phyloP scores from a whole-genome alignment of 2,888 invertebrate genomes.

The Pachymerium ferrugineum region DNA sequence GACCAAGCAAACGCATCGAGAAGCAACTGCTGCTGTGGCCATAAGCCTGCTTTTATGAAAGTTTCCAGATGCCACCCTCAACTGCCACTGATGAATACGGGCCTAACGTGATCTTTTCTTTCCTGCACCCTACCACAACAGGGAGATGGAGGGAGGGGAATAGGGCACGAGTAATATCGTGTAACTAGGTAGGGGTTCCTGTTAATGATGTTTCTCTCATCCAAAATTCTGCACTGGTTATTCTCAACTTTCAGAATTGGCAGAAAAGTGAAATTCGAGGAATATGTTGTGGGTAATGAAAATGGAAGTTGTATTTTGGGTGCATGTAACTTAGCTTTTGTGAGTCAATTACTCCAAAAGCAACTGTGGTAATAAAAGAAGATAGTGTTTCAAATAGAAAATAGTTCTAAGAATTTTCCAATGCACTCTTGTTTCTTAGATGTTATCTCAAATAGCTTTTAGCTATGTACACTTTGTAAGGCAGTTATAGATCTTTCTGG shows the following conservation, averaged over 20 bases:
- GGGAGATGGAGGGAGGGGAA: too few relatives aligned
- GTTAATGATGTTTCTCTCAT: not conserved
- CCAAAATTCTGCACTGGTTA: not conserved
- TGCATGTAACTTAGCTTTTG: too few relatives aligned
- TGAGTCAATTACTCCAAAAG: too few relatives aligned
- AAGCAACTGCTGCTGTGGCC: conserved; percentile 20
- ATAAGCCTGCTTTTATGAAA: conserved; percentile 27
- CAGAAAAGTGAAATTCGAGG: too few relatives aligned
- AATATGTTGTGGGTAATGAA: too few relatives aligned
- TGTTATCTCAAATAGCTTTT: too few relatives aligned
- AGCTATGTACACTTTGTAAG: too few relatives aligned
- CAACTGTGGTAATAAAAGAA: too few relatives aligned
- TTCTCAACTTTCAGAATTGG: not conserved
- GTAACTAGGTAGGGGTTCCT: conserved; percentile 9
- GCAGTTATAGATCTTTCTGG: too few relatives aligned
- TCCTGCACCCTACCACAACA: conserved; percentile 18
- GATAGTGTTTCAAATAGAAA: too few relatives aligned
- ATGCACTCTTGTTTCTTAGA: too few relatives aligned
- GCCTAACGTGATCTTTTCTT: conserved; percentile 21
- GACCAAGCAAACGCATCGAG: not conserved
- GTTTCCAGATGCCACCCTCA: conserved; percentile 27
- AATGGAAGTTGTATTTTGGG: not conserved
- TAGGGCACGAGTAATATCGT: conserved; percentile 23
- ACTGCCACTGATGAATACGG: conserved; percentile 18
- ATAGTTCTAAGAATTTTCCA: too few relatives aligned